Conservation (phyloP, 2,113 vertebrate species). For the Megaptera novaeangliae region DNA sequence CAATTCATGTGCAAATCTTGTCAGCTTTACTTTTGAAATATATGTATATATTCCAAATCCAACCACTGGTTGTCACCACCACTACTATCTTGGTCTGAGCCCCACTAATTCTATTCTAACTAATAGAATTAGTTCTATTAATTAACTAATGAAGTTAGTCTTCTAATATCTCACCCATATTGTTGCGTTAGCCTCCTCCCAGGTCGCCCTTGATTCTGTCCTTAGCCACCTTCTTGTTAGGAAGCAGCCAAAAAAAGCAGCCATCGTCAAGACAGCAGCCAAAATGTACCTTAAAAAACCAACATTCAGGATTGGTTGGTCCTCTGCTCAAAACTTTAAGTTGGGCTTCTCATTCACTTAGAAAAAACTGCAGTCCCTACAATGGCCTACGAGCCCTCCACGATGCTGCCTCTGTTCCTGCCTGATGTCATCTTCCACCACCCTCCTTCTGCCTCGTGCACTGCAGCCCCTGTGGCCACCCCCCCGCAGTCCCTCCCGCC, state of each 20-base stretch:
- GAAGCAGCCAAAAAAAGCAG: not conserved
- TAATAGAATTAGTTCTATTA: no score
- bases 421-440: not conserved
- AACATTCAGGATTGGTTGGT: not conserved
- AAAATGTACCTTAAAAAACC: not conserved
- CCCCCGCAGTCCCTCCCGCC: fast-evolving
- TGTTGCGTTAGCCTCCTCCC: not conserved
- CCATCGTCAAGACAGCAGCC: not conserved
- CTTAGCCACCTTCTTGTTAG: not conserved
- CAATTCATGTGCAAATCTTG: not conserved
- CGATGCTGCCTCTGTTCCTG: not conserved
- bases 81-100: not conserved
- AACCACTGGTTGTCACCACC: not conserved
- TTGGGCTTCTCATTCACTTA: not conserved
- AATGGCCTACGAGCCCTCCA: not conserved
- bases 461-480: no score
- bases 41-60: not conserved
- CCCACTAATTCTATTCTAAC: no score
- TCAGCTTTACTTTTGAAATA: not conserved
- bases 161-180: no score
- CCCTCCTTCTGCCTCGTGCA: not conserved
- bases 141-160: no score
- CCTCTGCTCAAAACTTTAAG: not conserved
- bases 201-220: not conserved
- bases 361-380: not conserved